These are phyloP conservation scores for Benitochromis conjunctus DNA, from an alignment of 2,113 vertebrate genomes.

Conservation along the genomic window DNA sequence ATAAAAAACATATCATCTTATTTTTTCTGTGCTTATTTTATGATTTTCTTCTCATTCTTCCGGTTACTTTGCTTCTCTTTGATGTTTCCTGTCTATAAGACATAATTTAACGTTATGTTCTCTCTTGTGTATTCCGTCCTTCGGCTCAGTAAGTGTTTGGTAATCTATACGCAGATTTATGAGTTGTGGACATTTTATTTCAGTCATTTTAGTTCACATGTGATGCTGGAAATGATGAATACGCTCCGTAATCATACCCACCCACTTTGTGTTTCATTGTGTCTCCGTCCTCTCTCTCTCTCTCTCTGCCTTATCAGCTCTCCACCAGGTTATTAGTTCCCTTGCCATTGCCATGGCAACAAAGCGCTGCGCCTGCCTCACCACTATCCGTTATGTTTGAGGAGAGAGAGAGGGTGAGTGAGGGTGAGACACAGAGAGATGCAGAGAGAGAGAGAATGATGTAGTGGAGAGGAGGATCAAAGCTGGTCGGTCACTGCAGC, in stretches of 20 bases:
- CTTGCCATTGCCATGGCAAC: slow-evolving; percentile 75
- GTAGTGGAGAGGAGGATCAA: slow-evolving; percentile 36
- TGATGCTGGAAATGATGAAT: background rate
- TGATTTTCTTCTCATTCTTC: background rate
- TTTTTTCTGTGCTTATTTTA: background rate
- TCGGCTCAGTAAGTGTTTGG: background rate
- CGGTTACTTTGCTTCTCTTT: background rate
- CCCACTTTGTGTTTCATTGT: slow-evolving; percentile 35
- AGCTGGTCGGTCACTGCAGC: slow-evolving; percentile 32
- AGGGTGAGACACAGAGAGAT: background rate
- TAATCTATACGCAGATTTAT: background rate
- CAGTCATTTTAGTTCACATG: background rate
- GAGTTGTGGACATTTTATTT: background rate
- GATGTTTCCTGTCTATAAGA: background rate
- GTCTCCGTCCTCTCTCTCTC: slow-evolving; percentile 41
- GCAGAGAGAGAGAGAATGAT: background rate
- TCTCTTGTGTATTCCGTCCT: background rate
- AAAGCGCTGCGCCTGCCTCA: slow-evolving; percentile 61
- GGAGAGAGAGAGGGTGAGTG: slow-evolving; percentile 7
- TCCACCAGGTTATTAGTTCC: slow-evolving; percentile 75
- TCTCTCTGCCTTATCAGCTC: slow-evolving; percentile 63
- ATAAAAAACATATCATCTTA: background rate
- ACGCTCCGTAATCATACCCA: background rate
- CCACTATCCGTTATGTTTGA: slow-evolving; percentile 67
- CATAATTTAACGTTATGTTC: background rate